Base-by-base conservation (phyloP, 2,797 vertebrate species). In the Threskiornis aethiopicus region DNA sequence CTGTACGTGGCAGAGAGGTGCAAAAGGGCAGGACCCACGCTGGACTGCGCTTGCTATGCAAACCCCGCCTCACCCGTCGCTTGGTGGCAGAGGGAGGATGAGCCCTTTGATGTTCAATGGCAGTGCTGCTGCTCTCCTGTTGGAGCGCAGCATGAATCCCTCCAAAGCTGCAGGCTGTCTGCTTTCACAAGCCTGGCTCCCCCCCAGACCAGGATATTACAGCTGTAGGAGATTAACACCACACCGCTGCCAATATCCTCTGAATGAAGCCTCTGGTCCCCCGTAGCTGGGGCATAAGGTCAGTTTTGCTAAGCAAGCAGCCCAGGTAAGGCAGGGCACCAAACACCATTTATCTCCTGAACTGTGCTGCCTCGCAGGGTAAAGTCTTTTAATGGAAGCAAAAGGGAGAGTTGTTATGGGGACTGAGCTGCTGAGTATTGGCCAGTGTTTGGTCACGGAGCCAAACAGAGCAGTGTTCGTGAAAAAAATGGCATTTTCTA, bases 361-460 rank as follows among this genome's bases (percentile, higher is more conserved):
- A 2, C 87, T 24, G 39, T 57, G 84, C 64, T 93, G 76, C 71
- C 41, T 77, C 44, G 33, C 52, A 66, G 86, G 78, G 39, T 9
- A 2, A 90, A 57, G 47, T 8, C n/a, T 24, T 47, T 10, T 31
- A 31, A 35, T 10, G 46, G 29, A 41, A 76, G 31, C 47, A 79
- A 25, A 86, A 10, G n/a, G 49, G 16, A 83, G 42, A 72, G 33
- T 0, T 49, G 19, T 69, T 65, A 28, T 0, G 0, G 41, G 80
- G 49, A 55, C 19, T 16, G 78, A 76, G 44, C 33, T n/a, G 51
- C 66, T n/a, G 49, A 58, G 26, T 10, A 26, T 3, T 31, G 81
- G 35, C 26, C 87, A 24, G 4, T 1, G n/a, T 11, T 73, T 0
- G 1, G n/a, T 78, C 93, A 81, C 0, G 0, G 61, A 83, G 71